Evolutionary conservation across 2,113 vertebrate genomes (phyloP).

Genomic region (Edolisoma coerulescens): DNA sequence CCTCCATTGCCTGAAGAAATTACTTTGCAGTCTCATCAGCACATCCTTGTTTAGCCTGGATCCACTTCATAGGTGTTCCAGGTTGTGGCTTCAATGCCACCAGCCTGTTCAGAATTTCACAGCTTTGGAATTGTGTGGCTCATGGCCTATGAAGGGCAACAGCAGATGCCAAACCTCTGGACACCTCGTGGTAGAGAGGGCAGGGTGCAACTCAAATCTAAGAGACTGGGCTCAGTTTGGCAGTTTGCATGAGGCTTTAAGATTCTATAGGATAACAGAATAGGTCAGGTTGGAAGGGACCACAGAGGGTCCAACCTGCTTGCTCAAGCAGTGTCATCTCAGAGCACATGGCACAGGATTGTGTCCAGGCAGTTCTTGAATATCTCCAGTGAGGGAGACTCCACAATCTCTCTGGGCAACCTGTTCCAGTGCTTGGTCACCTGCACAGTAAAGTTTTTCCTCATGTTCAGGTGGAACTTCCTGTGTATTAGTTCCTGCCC

Average conservation of each 20-base stretch:
- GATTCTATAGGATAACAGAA: not conserved
- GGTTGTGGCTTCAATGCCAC: not conserved
- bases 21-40: not conserved
- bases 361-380: no score
- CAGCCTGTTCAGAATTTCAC: not conserved
- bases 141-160: not conserved
- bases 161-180: not conserved
- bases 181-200: accelerated
- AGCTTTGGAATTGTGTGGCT: not conserved
- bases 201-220: not conserved
- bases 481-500: not conserved
- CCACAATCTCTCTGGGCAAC: not conserved
- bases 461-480: not conserved
- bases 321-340: not conserved
- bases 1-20: not conserved
- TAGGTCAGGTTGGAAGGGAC: not conserved
- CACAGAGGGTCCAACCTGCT: not conserved
- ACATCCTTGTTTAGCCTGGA: not conserved
- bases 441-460: accelerated
- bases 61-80: not conserved
- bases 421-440: not conserved
- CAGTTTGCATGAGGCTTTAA: not conserved
- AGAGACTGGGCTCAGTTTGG: not conserved
- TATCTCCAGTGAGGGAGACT: not conserved
- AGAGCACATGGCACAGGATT: not conserved